Percentiles rank a stretch among this genome's conserved stretches.
Conservation (phyloP, 2,888 invertebrate genomes). For the Stenchaetothrips biformis region DNA sequence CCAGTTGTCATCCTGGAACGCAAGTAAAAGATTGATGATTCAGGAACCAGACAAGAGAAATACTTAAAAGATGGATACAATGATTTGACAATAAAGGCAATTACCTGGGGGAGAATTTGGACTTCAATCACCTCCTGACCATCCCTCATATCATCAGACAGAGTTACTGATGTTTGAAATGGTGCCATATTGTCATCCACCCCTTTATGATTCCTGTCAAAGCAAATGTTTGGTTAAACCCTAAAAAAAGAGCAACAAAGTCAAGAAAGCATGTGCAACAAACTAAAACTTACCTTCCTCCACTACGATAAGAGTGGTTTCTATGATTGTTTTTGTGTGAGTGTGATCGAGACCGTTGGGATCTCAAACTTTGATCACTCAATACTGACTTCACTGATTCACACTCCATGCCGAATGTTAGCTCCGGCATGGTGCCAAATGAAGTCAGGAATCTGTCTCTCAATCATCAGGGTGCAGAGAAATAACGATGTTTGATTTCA, state of each 20-base stretch:
- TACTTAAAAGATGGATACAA: not conserved
- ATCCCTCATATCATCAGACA: conserved; percentile 70
- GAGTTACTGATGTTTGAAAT: conserved; percentile 78
- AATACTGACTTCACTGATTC: conserved; percentile 82
- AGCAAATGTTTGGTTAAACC: not conserved
- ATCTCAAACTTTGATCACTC: conserved; percentile 76
- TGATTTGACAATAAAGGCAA: not conserved
- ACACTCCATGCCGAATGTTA: conserved; percentile 72
- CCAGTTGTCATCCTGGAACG: conserved; percentile 89
- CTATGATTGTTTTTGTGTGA: conserved; percentile 53
- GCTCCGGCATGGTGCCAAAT: conserved; percentile 39
- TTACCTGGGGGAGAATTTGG: conserved; percentile 73
- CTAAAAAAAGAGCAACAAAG: not conserved
- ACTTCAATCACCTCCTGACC: conserved; percentile 93
- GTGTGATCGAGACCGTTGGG: conserved; percentile 44
- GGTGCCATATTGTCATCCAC: conserved; percentile 68
- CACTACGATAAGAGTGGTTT: conserved; percentile 62
- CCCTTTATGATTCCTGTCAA: conserved; percentile 2
- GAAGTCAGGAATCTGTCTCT: not conserved
- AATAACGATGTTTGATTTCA: not conserved
- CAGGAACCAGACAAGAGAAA: not conserved
- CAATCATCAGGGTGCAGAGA: not conserved
- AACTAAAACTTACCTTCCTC: conserved; percentile 52
- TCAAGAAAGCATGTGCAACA: not conserved
- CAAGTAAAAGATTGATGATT: conserved; percentile 27